Evolutionary conservation across 2,113 vertebrate genomes (phyloP), one percentile per base, ranked within the genome.

Genomic region (Caracal caracal): DNA sequence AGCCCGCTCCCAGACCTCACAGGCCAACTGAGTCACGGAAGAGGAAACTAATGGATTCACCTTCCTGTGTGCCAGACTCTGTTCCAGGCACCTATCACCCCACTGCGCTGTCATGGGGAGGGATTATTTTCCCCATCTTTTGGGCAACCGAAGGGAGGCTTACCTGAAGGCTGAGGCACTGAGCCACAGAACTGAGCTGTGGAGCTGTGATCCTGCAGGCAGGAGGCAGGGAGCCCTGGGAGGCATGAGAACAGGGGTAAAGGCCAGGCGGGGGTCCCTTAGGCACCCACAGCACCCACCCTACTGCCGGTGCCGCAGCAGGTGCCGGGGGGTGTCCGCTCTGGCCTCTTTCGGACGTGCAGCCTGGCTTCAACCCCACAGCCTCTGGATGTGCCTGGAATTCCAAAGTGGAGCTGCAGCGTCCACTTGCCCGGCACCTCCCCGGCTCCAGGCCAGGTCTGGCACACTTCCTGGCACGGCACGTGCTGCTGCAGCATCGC

Each of bases 371-470:
- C n/a, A 1, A 53, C 59, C 11, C 30, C 3, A 5, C 71, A 71
- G 88, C 70, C 65, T 93, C 88, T 73, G 79, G 80, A 88, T 95
- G 91, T 97, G 85, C 95, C 93, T 51, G 59, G 96, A 97, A 90
- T 97, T 28, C 76, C 30, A 76, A 95, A 63, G 59, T 2, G 0
- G 66, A 84, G 56, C 65, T 2, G n/a, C 92, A 80, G 92, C 33
- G 43, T 35, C 91, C 28, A 2, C 85, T 61, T 8, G 53, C 85
- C 70, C 40, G 12, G 63, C 40, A 12, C 26, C 65, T 26, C 30
- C 15, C 30, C 2, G 5, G 90, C 71, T 71, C 49, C 43, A 33
- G 53, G 71, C 75, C 65, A 43, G 76, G 47, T 70, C 15, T 0
- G 11, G 28, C 22, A 4, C 4, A 0, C 56, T 66, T 35, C 49